Evolutionary conservation across 2,797 vertebrate species (phyloP).

Genomic region (Astyanax mexicanus): DNA sequence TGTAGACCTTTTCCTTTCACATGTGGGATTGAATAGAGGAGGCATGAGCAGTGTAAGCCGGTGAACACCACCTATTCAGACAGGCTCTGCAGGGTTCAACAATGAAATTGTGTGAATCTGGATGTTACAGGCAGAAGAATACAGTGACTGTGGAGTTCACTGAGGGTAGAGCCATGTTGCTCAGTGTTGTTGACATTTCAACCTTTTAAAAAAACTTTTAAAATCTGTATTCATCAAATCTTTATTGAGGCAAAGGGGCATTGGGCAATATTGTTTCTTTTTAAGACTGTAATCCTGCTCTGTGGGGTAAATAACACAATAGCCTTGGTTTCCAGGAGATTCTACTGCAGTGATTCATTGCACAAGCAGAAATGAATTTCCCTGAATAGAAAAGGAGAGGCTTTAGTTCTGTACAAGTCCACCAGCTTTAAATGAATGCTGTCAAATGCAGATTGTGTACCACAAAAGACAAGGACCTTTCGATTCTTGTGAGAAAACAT

Average conservation of each 20-base stretch:
- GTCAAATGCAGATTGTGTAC: neutral
- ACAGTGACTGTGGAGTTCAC: neutral
- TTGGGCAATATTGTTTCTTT: no score
- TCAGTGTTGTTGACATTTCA: neutral
- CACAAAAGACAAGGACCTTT: neutral
- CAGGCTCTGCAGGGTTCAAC: neutral
- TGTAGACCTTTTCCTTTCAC: neutral
- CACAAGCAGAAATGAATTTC: constrained; percentile 19
- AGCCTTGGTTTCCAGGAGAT: neutral
- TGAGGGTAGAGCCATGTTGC: neutral
- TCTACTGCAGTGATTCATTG: constrained; percentile 10
- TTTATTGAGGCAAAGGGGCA: neutral
- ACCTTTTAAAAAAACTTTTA: neutral
- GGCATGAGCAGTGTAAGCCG: neutral
- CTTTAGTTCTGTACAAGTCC: neutral
- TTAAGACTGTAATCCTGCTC: neutral
- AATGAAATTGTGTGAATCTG: neutral
- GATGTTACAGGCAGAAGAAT: neutral
- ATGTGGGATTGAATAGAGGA: neutral
- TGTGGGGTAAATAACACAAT: neutral
- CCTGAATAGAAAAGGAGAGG: neutral
- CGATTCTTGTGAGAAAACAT: no score
- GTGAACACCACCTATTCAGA: neutral
- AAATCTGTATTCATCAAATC: neutral
- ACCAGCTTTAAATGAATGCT: constrained; percentile 13